Evolutionary conservation across 2,888 invertebrate species (phyloP), one percentile per base, ranked within the genome.

Genomic region (Drosophila paramelanica): DNA sequence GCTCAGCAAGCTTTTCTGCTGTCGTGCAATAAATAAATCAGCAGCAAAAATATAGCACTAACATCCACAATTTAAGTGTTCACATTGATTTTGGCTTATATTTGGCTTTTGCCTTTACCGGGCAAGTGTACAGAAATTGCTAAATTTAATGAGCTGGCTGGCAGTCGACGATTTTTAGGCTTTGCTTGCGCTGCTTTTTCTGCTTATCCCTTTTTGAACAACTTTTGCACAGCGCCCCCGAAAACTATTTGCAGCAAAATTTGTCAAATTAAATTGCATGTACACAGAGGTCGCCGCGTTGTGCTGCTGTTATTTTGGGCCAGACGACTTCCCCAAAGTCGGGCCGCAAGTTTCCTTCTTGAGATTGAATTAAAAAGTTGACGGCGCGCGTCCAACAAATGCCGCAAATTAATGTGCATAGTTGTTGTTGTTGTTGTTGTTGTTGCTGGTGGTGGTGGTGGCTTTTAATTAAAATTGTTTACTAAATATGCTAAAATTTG

Each of bases 201-300:
- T 46, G 17, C 60, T 31, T 45, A 14, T 36, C 38, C 53, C 50
- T 43, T 45, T 64, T 69, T n/a, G 67, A 42, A 71, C 65, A 66
- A 68, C 62, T 72, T 73, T 68, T 62, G 60, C 55, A n/a, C 17
- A 43, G 53, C 23, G 53, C 23, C 70, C 20, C 43, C 23, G 36
- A 65, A 88, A 82, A 88, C 88, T 87, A 84, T 84, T 84, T 83
- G 75, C 72, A 78, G 68, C 76, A 75, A 55, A 88, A 81, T 84
- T 89, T 89, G 85, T 89, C 87, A 88, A 88, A 86, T 88, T 82
- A 88, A 82, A 88, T 82, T 88, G 83, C 89, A 82, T 88, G 68
- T 77, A 82, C 80, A 67, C 80, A 67, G 52, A 72, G 67, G 25
- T 56, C 20, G 53, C 38, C 38, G 52, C 38, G 52, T 20, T 51